phyloP scores from a whole-genome alignment of 2,888 invertebrate genomes.

The Phengaris arion region DNA sequence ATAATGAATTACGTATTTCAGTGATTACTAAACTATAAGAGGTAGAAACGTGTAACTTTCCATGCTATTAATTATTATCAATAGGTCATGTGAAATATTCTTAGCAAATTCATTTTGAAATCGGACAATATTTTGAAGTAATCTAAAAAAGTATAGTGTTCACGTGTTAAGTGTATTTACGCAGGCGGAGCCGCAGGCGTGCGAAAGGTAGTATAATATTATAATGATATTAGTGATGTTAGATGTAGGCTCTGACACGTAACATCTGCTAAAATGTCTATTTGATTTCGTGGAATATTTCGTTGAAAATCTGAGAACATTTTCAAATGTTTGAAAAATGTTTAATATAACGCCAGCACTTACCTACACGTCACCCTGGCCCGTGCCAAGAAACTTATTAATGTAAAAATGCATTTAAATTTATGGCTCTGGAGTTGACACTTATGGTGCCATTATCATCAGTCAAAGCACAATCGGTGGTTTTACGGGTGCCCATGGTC shows the following conservation, averaged over 20 bases:
- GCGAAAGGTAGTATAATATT: background rate
- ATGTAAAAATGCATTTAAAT: conserved; percentile 2
- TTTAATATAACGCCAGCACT: background rate
- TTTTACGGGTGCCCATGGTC: no score
- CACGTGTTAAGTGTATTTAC: no score
- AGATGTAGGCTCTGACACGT: background rate
- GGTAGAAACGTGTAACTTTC: no score
- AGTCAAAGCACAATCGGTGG: no score
- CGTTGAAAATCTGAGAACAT: background rate
- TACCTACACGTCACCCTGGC: background rate
- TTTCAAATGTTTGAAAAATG: conserved; percentile 5
- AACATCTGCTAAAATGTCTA: background rate
- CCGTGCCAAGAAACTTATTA: conserved; percentile 8
- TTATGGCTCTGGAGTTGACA: background rate
- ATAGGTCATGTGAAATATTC: no score
- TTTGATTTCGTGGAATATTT: background rate
- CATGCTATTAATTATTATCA: no score
- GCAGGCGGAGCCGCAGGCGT: no score
- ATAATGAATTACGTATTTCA: no score
- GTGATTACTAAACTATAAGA: no score
- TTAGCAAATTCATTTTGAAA: no score
- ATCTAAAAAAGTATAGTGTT: no score
- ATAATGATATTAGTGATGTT: background rate
- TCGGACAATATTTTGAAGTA: no score
- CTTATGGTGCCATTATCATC: background rate